Evolutionary conservation across 2,888 invertebrate species (phyloP), one percentile per base, ranked within the genome.

Genomic region (Platycnemis pennipes): DNA sequence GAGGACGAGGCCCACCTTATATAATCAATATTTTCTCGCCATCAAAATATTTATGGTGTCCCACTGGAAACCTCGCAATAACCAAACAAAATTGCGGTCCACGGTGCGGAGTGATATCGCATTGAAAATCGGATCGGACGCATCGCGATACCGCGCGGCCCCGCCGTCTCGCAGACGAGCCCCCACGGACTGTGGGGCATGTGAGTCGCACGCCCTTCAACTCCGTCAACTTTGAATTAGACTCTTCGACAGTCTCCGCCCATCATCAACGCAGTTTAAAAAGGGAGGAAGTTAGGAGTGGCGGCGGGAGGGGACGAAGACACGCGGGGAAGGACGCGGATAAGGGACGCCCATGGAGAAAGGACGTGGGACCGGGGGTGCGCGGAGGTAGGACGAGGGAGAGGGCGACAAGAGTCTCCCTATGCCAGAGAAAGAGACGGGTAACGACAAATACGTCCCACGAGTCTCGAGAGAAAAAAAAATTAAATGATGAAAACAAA

Each of bases 151-250:
- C 26, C 63, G 26, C 26, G 26, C 49, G 16, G 49, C 49, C 8
- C 2, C 26, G 63, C 1, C 26, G 8, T 26, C 26, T 63, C 63
- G 63, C 26, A 63, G 63, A 22, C 37, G 11, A 37, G 13, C 37
- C 77, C 37, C 7, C 89, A 13, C 46, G 87, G 87, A 26, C 87
- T 8, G 49, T n/a, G 89, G 46, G 4, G 37, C 87, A 87, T 7
- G 87, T n/a, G 88, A 37, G 49, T 22, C 16, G 49, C 31, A 11
- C 56, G 56, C 89, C 5, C 53, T 89, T 89, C 89, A 89, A 89
- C 53, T 89, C 37, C 49, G 53, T 89, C 19, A 31, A 42, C 89
- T 49, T 89, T 53, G 53, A 89, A 89, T 89, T 89, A 89, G 37
- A 31, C 89, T 87, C 44, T 53, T 56, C 53, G 89, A 19, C 37